Conservation (phyloP, 2,113 vertebrate species). For the Aramus guarauna region DNA sequence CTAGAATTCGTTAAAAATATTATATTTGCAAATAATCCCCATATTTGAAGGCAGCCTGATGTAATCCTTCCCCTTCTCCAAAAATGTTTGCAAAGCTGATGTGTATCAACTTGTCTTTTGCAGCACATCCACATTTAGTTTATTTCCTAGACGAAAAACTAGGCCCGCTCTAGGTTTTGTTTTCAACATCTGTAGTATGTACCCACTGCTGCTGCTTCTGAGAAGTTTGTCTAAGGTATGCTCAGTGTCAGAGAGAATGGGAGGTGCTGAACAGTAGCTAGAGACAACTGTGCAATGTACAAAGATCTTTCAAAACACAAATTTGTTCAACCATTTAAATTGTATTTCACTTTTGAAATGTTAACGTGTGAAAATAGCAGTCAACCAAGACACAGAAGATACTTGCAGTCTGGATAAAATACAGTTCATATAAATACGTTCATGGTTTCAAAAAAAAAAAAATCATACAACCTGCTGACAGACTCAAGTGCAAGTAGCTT, state of each 20-base stretch:
- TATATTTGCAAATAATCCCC: neutral
- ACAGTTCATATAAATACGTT: conserved; percentile 42
- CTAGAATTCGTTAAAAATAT: neutral
- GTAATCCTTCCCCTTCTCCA: neutral
- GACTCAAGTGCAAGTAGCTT: neutral
- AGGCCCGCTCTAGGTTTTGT: neutral
- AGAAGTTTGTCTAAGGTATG: neutral
- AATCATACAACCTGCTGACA: neutral
- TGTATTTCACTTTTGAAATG: conserved; percentile 44
- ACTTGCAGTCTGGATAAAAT: conserved; percentile 2
- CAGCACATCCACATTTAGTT: neutral
- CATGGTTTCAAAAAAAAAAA: conserved; percentile 23
- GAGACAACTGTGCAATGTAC: neutral
- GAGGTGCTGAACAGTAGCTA: neutral
- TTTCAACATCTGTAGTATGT: fast-evolving
- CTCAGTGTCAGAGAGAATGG: neutral
- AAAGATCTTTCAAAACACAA: neutral
- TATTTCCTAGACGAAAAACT: neutral
- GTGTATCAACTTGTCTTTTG: neutral
- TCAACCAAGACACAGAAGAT: neutral
- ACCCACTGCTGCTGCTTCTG: neutral
- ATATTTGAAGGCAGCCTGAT: neutral
- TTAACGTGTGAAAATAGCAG: neutral
- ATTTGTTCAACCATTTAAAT: conserved; percentile 1
- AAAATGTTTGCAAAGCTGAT: neutral